Evolutionary conservation across 2,888 invertebrate species (phyloP).

Genomic region (Dioctria rufipes): DNA sequence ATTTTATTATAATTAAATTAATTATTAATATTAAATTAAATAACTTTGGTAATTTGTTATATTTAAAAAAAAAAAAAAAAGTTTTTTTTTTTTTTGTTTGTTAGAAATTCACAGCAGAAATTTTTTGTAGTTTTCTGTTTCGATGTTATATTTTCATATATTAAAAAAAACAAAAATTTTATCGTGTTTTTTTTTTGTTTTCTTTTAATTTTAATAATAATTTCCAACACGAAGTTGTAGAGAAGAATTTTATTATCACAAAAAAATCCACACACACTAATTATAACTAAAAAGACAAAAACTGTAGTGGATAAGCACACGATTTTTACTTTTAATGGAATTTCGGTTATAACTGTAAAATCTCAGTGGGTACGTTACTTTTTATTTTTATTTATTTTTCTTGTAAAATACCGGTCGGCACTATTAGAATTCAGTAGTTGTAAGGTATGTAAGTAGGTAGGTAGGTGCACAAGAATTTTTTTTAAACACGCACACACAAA

Average conservation of each 20-base stretch:
- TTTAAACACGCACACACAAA: no score
- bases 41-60: constrained; percentile 35
- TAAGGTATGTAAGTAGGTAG: no score
- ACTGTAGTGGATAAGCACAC: not conserved
- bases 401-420: not conserved
- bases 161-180: not conserved
- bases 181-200: no score
- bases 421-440: no score
- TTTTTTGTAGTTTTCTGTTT: not conserved
- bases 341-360: constrained; percentile 17
- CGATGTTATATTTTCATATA: not conserved
- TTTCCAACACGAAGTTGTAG: no score
- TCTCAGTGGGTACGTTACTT: not conserved
- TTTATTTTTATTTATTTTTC: no score
- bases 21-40: not conserved
- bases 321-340: constrained; percentile 11
- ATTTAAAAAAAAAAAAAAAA: not conserved
- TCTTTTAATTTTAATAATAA: no score
- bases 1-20: not conserved
- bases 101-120: not conserved
- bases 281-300: no score
- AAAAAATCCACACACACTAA: constrained; percentile 22
- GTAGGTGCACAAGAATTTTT: no score
- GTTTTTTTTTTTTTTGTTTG: no score
- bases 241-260: constrained; percentile 29